Percentiles rank a stretch among this genome's conserved stretches.
Evolutionary conservation across 2,113 vertebrate species (phyloP).

Genomic region (Macaca mulatta): DNA sequence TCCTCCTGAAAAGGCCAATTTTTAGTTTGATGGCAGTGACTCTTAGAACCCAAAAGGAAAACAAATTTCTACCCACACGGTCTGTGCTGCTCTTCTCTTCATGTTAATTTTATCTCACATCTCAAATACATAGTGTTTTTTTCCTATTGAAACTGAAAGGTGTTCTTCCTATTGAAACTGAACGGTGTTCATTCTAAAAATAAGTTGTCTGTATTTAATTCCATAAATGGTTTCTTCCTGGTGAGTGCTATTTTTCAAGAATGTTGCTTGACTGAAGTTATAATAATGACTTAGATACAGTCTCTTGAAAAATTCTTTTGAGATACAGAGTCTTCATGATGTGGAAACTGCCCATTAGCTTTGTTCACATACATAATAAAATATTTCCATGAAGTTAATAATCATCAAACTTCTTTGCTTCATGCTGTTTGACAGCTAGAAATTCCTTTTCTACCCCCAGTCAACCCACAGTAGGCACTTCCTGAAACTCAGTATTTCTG

Average conservation of each 20-base stretch:
- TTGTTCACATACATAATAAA: not conserved
- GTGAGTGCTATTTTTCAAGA: not conserved
- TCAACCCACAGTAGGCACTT: not conserved
- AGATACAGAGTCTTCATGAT: not conserved
- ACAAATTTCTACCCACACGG: constrained; percentile 1
- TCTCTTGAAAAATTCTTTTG: not conserved
- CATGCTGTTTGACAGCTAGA: not conserved
- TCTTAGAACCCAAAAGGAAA: constrained; percentile 42
- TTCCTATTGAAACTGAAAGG: constrained; percentile 5
- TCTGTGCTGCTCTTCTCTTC: not conserved
- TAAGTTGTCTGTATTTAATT: constrained; percentile 32
- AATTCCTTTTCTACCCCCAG: not conserved
- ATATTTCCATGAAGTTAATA: not conserved
- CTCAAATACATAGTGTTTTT: not conserved
- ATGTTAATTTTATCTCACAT: not conserved
- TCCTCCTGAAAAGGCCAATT: not conserved
- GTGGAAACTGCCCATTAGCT: not conserved
- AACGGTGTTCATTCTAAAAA: constrained; percentile 56
- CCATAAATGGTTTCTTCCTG: constrained; percentile 16
- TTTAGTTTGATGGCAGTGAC: not conserved
- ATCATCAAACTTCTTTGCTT: not conserved
- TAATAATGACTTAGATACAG: not conserved
- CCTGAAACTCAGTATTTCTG: not conserved
- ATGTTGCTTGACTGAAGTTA: not conserved
- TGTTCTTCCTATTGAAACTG: not conserved